Conservation (phyloP, 2,797 vertebrate species). For the Eutrigla gurnardus region DNA sequence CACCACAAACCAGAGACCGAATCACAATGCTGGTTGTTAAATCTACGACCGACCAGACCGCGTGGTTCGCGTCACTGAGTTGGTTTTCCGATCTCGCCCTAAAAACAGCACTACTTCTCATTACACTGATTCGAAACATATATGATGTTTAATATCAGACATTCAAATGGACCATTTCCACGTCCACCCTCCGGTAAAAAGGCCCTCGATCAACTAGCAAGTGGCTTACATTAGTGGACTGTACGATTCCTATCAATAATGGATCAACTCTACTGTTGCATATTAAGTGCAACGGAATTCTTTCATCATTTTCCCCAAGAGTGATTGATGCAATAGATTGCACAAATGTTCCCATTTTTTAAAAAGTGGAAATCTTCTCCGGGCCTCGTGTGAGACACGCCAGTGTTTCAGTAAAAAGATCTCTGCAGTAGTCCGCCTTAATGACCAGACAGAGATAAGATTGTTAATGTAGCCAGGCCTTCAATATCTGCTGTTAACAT, state of each 20-base stretch:
- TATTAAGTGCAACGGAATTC: slow-evolving; percentile 14
- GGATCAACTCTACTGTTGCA: slow-evolving; percentile 32
- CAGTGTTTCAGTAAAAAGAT: slow-evolving; percentile 8
- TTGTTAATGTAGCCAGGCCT: slow-evolving; percentile 13
- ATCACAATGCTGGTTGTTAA: too few species aligned
- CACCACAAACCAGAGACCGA: too few species aligned
- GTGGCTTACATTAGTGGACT: slow-evolving; percentile 15
- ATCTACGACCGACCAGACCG: too few species aligned
- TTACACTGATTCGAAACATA: slow-evolving; percentile 3
- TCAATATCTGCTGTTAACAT: slow-evolving; percentile 28
- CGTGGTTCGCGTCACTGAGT: too few species aligned
- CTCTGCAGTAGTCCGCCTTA: slow-evolving; percentile 21
- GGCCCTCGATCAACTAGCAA: not conserved
- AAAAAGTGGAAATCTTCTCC: slow-evolving; percentile 7
- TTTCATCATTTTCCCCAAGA: slow-evolving; percentile 29
- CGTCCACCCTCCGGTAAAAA: not conserved
- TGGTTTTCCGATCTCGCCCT: too few species aligned
- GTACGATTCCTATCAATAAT: slow-evolving; percentile 30
- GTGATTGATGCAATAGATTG: slow-evolving; percentile 53
- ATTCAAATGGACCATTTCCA: slow-evolving; percentile 10
- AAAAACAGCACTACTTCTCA: not conserved
- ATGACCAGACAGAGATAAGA: slow-evolving; percentile 36
- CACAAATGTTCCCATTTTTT: slow-evolving; percentile 28
- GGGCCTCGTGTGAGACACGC: not conserved
- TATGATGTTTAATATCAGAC: slow-evolving; percentile 7